Evolutionary conservation across 2,797 vertebrate genomes (phyloP).

Genomic region (Cuculus canorus): DNA sequence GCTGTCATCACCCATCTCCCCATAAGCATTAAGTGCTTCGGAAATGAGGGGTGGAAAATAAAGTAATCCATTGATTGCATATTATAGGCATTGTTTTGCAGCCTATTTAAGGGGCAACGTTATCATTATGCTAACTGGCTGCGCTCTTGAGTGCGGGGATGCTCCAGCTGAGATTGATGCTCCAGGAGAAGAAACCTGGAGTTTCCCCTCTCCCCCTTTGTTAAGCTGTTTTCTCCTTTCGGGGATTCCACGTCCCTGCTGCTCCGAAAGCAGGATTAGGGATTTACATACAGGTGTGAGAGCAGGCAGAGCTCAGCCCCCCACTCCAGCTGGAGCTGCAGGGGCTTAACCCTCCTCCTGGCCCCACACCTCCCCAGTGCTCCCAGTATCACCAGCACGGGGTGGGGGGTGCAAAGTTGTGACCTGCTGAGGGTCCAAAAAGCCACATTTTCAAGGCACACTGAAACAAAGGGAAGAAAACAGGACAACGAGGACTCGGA

Average conservation of each 20-base stretch:
- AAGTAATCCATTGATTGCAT: neutral
- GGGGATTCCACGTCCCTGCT: neutral
- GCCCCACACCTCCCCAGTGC: neutral
- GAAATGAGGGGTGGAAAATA: neutral
- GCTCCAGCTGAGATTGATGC: neutral
- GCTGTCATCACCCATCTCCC: neutral
- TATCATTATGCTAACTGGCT: neutral
- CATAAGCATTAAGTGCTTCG: neutral
- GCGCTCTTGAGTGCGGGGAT: neutral
- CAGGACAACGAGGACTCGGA: accelerated
- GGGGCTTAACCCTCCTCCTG: neutral
- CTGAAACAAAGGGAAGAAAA: neutral
- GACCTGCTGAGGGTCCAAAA: neutral
- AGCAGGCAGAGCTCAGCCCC: neutral
- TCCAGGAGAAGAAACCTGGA: neutral
- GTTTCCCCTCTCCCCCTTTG: neutral
- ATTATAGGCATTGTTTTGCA: neutral
- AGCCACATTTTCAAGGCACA: neutral
- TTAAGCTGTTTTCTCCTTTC: neutral
- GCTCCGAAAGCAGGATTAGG: conserved; percentile 34
- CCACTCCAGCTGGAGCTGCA: neutral
- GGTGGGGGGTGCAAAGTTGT: neutral
- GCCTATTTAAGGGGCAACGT: neutral
- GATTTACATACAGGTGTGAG: conserved; percentile 64
- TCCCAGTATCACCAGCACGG: neutral